phyloP scores from a whole-genome alignment of 2,888 invertebrate species.

The Hypomecis atomaria region DNA sequence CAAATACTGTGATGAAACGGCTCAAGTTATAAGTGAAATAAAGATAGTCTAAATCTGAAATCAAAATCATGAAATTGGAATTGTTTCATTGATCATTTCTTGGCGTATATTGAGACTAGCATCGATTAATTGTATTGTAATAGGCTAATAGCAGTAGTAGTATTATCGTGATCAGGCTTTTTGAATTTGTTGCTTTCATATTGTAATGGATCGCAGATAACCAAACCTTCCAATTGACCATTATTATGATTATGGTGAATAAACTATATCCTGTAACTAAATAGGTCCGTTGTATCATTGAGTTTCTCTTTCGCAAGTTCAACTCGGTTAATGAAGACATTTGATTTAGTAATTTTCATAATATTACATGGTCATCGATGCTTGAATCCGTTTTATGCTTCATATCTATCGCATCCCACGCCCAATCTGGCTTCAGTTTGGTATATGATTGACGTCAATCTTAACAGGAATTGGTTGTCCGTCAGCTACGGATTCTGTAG shows the following conservation, averaged over 20 bases:
- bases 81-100: too few species aligned
- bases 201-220: too few species aligned
- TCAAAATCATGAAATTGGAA: too few species aligned
- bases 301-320: neutral
- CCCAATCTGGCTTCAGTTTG: conserved; percentile 23
- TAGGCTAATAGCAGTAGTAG: too few species aligned
- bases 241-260: neutral
- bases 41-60: too few species aligned
- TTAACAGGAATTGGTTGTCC: conserved; percentile 16
- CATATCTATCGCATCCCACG: conserved; percentile 18
- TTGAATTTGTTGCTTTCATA: too few species aligned
- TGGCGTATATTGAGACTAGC: too few species aligned
- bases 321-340: neutral
- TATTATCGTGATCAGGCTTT: too few species aligned
- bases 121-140: too few species aligned
- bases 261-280: neutral
- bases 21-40: conserved; percentile 43
- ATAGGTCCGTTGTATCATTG: neutral
- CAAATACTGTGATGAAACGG: conserved; percentile 66
- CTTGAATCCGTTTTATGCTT: conserved; percentile 1
- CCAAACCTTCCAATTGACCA: too few species aligned
- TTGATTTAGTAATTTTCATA: neutral
- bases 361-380: conserved; percentile 6
- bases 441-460: conserved; percentile 26
- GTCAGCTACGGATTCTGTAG: conserved; percentile 8